These are phyloP conservation scores for Apotomis betuletana DNA, from an alignment of 2,888 invertebrate species.

Conservation along the genomic window DNA sequence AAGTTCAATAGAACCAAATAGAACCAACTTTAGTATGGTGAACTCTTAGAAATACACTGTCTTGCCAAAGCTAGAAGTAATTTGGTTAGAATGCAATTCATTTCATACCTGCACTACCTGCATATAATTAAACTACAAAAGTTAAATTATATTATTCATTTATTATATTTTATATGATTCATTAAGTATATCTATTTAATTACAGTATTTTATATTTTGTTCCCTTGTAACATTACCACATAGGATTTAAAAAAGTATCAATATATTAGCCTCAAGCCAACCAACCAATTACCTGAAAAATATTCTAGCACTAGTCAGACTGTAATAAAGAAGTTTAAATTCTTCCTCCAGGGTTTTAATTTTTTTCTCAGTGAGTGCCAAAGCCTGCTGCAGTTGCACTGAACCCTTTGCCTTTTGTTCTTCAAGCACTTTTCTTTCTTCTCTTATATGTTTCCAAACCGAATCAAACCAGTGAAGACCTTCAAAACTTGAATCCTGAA, in stretches of 20 bases:
- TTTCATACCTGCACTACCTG: too few species aligned
- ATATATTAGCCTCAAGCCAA: neutral
- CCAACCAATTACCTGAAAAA: constrained; percentile 88
- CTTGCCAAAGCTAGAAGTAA: neutral
- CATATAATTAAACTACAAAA: too few species aligned
- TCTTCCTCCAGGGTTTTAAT: constrained; percentile 89
- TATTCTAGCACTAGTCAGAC: constrained; percentile 96
- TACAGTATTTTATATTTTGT: constrained; percentile 17
- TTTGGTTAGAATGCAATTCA: neutral
- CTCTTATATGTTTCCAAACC: constrained; percentile 88
- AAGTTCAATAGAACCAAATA: constrained; percentile 58
- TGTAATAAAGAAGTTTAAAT: constrained; percentile 95
- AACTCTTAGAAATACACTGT: constrained; percentile 53
- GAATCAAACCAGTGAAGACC: constrained; percentile 98
- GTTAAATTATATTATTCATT: too few species aligned
- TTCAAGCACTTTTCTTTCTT: constrained; percentile 83
- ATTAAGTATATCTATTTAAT: neutral
- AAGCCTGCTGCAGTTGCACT: constrained; percentile 95
- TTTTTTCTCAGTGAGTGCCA: constrained; percentile 94
- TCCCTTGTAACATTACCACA: constrained; percentile 9
- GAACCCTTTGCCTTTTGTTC: constrained; percentile 88
- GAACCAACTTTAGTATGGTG: constrained; percentile 56
- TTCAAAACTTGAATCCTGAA: constrained; percentile 90
- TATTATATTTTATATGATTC: too few species aligned
- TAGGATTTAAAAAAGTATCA: neutral